Evolutionary conservation across 2,797 vertebrate species (phyloP).

Genomic region (Silurus lanzhouensis): DNA sequence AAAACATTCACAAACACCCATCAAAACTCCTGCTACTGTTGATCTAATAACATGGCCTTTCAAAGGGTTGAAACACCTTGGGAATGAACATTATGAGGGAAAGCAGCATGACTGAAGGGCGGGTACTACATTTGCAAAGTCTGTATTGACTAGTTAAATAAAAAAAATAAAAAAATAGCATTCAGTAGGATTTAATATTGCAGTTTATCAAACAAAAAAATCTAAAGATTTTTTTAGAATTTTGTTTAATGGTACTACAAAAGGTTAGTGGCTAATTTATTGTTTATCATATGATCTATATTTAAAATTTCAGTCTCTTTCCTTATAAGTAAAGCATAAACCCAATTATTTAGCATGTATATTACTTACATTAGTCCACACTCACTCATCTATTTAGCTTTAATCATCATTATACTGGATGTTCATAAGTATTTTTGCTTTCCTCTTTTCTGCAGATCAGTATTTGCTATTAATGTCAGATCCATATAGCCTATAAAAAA

Average conservation of each 20-base stretch:
- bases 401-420: neutral
- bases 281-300: neutral
- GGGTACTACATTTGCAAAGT: neutral
- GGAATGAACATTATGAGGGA: slow-evolving; percentile 16
- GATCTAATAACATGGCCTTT: slow-evolving; percentile 12
- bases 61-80: neutral
- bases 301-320: neutral
- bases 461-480: neutral
- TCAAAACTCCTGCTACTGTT: neutral
- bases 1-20: slow-evolving; percentile 21
- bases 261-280: neutral
- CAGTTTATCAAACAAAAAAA: neutral
- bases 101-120: neutral
- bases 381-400: neutral
- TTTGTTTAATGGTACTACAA: neutral
- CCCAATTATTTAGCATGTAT: neutral
- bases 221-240: neutral
- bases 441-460: neutral
- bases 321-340: neutral
- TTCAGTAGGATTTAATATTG: neutral
- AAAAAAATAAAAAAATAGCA: neutral
- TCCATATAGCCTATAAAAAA: neutral
- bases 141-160: neutral
- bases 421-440: neutral
- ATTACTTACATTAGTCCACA: neutral